A percentile compares a stretch with the other conserved stretches of the same genome.
phyloP scores from a whole-genome alignment of 1,140 invertebrate genomes.

The Ptiloglossa arizonensis region DNA sequence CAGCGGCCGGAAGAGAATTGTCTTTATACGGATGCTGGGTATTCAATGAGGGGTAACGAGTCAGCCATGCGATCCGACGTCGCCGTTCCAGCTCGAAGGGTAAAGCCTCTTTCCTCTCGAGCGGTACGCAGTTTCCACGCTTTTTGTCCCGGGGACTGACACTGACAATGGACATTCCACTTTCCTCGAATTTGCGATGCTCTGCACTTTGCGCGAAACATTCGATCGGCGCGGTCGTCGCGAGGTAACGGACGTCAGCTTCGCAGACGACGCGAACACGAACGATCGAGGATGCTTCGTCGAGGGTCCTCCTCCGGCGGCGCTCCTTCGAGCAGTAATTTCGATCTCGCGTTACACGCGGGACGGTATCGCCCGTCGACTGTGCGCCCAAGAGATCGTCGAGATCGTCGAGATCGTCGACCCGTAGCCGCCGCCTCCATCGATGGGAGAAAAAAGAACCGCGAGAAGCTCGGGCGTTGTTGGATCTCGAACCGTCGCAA shows the following conservation, averaged over 20 bases:
- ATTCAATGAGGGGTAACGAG: constrained; percentile 56
- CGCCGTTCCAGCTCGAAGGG: background rate
- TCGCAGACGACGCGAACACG: background rate
- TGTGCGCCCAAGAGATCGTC: too few relatives aligned
- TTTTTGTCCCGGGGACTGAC: constrained; percentile 5
- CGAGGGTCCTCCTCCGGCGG: too few relatives aligned
- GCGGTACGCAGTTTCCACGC: background rate
- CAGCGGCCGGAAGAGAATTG: constrained; percentile 52
- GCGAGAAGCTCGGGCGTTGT: background rate
- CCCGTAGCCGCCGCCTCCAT: too few relatives aligned
- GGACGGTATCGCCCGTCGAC: too few relatives aligned
- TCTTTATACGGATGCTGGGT: constrained; percentile 52
- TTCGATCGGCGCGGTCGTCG: background rate
- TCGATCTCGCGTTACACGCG: too few relatives aligned
- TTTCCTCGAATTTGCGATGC: background rate
- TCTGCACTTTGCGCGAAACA: background rate
- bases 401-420: too few relatives aligned
- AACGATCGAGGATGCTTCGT: background rate
- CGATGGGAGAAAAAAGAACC: background rate
- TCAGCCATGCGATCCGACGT: constrained; percentile 41
- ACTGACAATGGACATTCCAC: constrained; percentile 7
- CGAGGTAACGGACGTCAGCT: background rate
- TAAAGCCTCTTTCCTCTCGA: background rate
- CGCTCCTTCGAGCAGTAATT: too few relatives aligned
- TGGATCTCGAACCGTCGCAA: background rate